Percentiles rank a stretch among this genome's conserved stretches.
Conservation (phyloP, 2,113 vertebrate species). For the rat (Rattus norvegicus) region GRCr8 NC_086031.1:107268501-107269000, state of each 20-base stretch:
- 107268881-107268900: no score
- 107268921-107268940: conserved; percentile 21
- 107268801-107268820: not conserved
- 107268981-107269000: not conserved
- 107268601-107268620: not conserved
- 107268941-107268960: not conserved
- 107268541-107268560: not conserved
- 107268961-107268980: not conserved
- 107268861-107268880: not conserved
- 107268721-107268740: not conserved
- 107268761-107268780: not conserved
- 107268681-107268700: not conserved
- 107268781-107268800: not conserved
- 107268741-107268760: not conserved
- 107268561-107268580: not conserved
- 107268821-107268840: not conserved
- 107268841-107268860: not conserved
- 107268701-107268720: not conserved
- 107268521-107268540: not conserved
- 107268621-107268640: not conserved
- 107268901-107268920: not conserved
- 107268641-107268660: not conserved
- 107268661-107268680: not conserved
- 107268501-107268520: not conserved
- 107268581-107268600: not conserved